Evolutionary conservation across 2,888 invertebrate species (phyloP), one percentile per base, ranked within the genome.

Genomic region (Desoria tigrina): DNA sequence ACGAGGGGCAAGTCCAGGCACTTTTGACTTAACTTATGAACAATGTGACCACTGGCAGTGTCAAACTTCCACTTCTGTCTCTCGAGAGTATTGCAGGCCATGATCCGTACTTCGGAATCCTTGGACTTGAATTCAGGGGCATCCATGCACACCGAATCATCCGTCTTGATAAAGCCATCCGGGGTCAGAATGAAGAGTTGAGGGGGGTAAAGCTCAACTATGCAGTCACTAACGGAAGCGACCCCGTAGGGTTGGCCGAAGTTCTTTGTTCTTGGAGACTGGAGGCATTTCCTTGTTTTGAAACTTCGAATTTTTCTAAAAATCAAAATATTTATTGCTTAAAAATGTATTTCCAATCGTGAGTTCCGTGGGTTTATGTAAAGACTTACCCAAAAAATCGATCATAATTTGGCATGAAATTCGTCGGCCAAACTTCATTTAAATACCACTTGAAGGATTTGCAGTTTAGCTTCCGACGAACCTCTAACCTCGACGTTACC

Each of bases 401-500:
- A 74, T 90, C 88, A 1, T 89, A 85, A 28, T 87, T 88, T 0
- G 98, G 98, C 77, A 98, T 90, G 80, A 96, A 98, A 79, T 98
- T 90, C 78, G 96, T 91, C 0, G 95, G 95, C 93, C 97, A 99
- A 26, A 99, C 86, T 77, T 91, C 92, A 61, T 92, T 87, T 75
- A 99, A 83, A 80, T 95, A 99, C 97, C 97, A 97, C 59, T 87
- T 85, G 78, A 97, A 97, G 74, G 86, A 86, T 81, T 93, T 90
- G 79, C 96, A 96, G 42, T 77, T 72, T 27, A 78, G 62, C 57
- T 73, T 73, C 51, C 74, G 69, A 54, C 85, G 76, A 45, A 97
- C 80, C 27, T 85, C 85, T 16, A 90, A 76, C 61, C 98, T 80
- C 6, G 83, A 82, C 50, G 82, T 79, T 16, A 87, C 81, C 76